phyloP scores from a whole-genome alignment of 1,140 invertebrate genomes.

The Drosophila kanapiae region DNA sequence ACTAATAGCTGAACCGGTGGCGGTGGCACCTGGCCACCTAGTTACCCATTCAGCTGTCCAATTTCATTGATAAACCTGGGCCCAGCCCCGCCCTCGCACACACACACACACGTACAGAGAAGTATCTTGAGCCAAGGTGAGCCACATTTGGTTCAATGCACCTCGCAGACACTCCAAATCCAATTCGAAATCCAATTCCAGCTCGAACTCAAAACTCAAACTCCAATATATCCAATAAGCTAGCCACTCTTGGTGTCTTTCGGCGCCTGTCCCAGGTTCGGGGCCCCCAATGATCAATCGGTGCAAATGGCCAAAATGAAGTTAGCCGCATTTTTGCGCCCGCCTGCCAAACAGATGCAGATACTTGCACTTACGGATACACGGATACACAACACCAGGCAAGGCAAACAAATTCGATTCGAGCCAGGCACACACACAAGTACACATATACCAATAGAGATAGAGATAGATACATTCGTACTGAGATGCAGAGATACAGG shows the following conservation, averaged over 20 bases:
- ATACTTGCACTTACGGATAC: slow-evolving; percentile 42
- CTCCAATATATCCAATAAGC: slow-evolving; percentile 6
- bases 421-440: neutral
- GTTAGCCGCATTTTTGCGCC: slow-evolving; percentile 58
- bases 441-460: neutral
- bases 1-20: slow-evolving; percentile 37
- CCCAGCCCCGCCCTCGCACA: slow-evolving; percentile 48
- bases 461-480: slow-evolving; percentile 2
- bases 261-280: slow-evolving; percentile 49
- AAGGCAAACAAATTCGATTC: neutral
- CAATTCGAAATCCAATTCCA: slow-evolving; percentile 12
- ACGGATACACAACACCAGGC: slow-evolving; percentile 15
- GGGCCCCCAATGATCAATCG: slow-evolving; percentile 33
- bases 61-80: slow-evolving; percentile 75
- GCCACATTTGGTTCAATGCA: slow-evolving; percentile 74
- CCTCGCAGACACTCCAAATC: slow-evolving; percentile 18
- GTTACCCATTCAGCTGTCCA: slow-evolving; percentile 72
- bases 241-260: slow-evolving; percentile 26
- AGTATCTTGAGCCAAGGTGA: slow-evolving; percentile 68
- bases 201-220: neutral
- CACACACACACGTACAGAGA: slow-evolving; percentile 28
- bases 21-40: slow-evolving; percentile 60
- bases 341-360: slow-evolving; percentile 34
- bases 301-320: slow-evolving; percentile 64
- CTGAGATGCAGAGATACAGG: slow-evolving; percentile 25